phyloP scores from a whole-genome alignment of 2,797 vertebrate genomes.

The Euthynnus affinis region DNA sequence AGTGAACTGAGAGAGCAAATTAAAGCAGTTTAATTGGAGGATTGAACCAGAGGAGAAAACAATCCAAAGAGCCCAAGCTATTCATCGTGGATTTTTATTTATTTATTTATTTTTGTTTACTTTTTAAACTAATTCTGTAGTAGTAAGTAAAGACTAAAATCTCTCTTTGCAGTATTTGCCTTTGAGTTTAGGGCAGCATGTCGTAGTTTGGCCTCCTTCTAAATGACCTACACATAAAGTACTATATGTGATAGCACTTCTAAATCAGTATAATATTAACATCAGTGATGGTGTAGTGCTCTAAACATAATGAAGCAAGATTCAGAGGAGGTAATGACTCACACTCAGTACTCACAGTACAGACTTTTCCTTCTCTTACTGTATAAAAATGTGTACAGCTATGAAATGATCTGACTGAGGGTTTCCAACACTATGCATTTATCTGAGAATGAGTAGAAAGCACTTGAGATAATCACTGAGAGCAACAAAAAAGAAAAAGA shows the following conservation, averaged over 20 bases:
- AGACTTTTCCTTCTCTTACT: not conserved
- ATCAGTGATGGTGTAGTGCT: not conserved
- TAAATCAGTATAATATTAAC: not conserved
- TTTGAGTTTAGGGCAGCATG: not conserved
- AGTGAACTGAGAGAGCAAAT: constrained; percentile 14
- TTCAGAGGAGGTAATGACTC: not conserved
- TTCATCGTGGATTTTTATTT: not conserved
- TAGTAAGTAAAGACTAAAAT: not conserved
- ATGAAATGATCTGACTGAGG: constrained; percentile 12
- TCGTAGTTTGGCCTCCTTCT: not conserved
- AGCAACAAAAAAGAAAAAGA: not conserved
- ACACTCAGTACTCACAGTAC: not conserved
- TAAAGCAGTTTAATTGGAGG: constrained; percentile 39
- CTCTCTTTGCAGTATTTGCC: not conserved
- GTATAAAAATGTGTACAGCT: constrained; percentile 1
- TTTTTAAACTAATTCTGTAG: not conserved
- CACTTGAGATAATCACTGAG: not conserved
- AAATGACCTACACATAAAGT: not conserved
- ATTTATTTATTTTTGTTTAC: not conserved
- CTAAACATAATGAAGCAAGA: not conserved
- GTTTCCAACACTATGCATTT: not conserved
- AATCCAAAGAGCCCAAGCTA: constrained; percentile 6
- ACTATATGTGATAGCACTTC: not conserved
- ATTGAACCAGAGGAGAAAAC: not conserved
- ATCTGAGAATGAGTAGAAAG: not conserved